These are phyloP conservation scores for Lamellibrachia satsuma DNA, from an alignment of 2,888 invertebrate genomes.

Conservation along the genomic window DNA sequence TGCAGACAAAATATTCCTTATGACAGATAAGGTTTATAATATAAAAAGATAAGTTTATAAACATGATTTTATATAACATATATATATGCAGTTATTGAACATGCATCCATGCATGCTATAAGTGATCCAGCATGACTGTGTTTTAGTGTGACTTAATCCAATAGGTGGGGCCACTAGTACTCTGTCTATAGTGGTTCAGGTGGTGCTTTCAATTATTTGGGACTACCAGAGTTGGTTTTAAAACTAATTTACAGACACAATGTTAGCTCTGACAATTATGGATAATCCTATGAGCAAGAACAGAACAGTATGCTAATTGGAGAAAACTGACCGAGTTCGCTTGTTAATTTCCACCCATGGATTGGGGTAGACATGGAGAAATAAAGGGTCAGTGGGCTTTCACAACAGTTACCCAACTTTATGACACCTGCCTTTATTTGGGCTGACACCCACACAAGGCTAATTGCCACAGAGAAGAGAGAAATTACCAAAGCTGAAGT, in stretches of 20 bases:
- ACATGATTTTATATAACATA: neutral
- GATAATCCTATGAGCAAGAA: neutral
- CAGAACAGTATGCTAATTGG: neutral
- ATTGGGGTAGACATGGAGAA: neutral
- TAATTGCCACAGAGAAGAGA: neutral
- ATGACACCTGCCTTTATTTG: neutral
- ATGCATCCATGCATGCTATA: neutral
- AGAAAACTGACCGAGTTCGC: neutral
- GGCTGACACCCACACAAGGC: neutral
- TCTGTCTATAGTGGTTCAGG: neutral
- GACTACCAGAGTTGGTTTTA: neutral
- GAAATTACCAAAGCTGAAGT: neutral
- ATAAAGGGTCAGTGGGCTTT: neutral
- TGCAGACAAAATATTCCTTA: too few relatives aligned
- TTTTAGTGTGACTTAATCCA: slow-evolving; percentile 5
- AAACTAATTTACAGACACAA: neutral
- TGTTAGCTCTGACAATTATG: neutral
- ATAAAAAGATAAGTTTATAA: too few relatives aligned
- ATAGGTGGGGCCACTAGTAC: neutral
- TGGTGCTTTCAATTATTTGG: neutral
- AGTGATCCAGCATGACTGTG: neutral
- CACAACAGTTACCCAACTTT: neutral
- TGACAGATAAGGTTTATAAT: too few relatives aligned
- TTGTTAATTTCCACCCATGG: neutral
- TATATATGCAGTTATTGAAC: neutral